A percentile compares a stretch with the other conserved stretches of the same genome.
Evolutionary conservation across 1,140 invertebrate genomes (phyloP).

Genomic region (Sitophilus oryzae): DNA sequence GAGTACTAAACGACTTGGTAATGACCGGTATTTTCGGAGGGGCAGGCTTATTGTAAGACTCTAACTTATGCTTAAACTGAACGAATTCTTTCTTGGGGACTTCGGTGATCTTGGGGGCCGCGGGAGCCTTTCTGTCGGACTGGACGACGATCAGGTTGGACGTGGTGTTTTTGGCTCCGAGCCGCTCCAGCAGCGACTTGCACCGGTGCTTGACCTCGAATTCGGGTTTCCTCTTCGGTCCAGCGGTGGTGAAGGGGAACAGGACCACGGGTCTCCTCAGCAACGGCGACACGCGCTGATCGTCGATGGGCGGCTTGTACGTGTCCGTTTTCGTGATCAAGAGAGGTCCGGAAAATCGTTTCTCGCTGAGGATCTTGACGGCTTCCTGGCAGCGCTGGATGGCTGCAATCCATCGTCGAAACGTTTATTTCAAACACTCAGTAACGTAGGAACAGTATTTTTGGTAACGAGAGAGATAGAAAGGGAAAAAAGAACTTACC

Average conservation of each 20-base stretch:
- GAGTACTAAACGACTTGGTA: conserved; percentile 5
- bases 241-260: conserved; percentile 25
- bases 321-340: conserved; percentile 14
- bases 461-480: no score
- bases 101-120: no score
- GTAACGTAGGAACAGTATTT: no score
- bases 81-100: conserved; percentile 1
- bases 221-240: conserved; percentile 3
- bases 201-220: conserved; percentile 16
- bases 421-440: no score
- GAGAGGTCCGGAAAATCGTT: conserved; percentile 21
- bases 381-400: conserved; percentile 30
- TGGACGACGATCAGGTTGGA: no score
- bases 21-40: background rate
- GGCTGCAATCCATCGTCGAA: conserved; percentile 31
- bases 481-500: conserved; percentile 30
- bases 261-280: conserved; percentile 9
- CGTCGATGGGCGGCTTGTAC: background rate
- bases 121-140: no score
- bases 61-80: background rate
- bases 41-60: background rate
- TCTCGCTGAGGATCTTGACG: conserved; percentile 26
- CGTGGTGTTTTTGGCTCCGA: conserved; percentile 21
- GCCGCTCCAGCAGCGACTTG: conserved; percentile 11
- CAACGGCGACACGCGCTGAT: conserved; percentile 24